Evolutionary conservation across 2,113 vertebrate genomes (phyloP), one percentile per base, ranked within the genome.

Genomic region (Crocuta crocuta): DNA sequence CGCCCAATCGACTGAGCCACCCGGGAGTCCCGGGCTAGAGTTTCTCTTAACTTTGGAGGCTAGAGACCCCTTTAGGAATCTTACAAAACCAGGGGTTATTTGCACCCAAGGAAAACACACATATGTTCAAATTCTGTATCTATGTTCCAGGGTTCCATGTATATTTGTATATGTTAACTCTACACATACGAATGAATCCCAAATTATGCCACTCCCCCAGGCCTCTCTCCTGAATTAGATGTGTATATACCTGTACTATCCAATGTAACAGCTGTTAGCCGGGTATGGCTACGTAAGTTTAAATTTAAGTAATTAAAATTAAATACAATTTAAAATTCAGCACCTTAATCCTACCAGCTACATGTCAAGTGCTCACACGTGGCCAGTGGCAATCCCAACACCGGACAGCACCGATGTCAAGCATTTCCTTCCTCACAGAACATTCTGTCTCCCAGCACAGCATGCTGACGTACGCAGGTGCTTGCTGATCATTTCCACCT

Each of bases 191-290:
- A 55, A 50, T 26, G 35, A 92, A 7, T 66, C n/a, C 48, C 65
- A 43, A 68, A 55, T 43, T 43, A 55, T 33, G 48, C n/a, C 35
- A 16, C 45, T 68, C 58, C 3, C 55, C 48, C 33, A 63, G 63
- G 74, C 17, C 35, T 55, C 48, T 33, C 63, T 48, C n/a, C 89
- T 53, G 48, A 68, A 39, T 68, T 1, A 55, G 48, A 23, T 53
- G 11, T 16, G 16, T 4, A 61, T 1, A 10, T 4, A 43, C 17
- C 13, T 10, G 4, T 2, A 1, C 35, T 10, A 4, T 43, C 24
- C 58, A 43, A 19, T 10, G 5, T 2, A 43, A 58, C 35, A 63
- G 15, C 58, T 7, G 5, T 4, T 10, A 17, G n/a, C 24, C 26
- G 10, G 2, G 23, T 15, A 8, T 28, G 10, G 26, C 63, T 80